Conservation (phyloP, 2,113 vertebrate species). For the Malurus alboscapulatus region DNA sequence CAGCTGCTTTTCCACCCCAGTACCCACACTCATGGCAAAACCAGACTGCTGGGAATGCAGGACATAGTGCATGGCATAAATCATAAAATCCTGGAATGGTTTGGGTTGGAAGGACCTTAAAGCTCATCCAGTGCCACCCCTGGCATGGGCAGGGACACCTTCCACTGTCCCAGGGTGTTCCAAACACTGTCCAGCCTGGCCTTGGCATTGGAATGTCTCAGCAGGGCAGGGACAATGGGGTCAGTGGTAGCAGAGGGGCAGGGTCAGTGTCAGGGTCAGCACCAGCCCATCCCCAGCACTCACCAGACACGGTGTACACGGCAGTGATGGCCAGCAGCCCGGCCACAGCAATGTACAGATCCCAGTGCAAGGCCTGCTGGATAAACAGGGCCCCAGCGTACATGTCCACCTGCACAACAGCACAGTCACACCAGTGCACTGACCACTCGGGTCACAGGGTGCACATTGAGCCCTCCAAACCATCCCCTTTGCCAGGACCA, state of each 20-base stretch:
- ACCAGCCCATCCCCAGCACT: not conserved
- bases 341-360: slow-evolving; percentile 87
- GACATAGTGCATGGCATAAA: not conserved
- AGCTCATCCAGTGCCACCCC: not conserved
- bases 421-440: fast-evolving
- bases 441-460: not conserved
- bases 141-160: not conserved
- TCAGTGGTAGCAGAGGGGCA: too few species aligned
- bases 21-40: not conserved
- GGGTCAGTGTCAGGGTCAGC: not conserved
- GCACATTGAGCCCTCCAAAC: fast-evolving
- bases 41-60: not conserved
- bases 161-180: fast-evolving
- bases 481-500: not conserved
- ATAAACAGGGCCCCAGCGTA: slow-evolving; percentile 96
- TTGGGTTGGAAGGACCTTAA: not conserved
- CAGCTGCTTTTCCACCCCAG: fast-evolving
- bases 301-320: slow-evolving; percentile 91
- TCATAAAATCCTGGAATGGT: fast-evolving
- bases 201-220: not conserved
- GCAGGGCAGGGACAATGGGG: not conserved
- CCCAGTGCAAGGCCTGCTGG: slow-evolving; percentile 89
- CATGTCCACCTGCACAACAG: slow-evolving; percentile 87
- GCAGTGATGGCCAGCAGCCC: slow-evolving; percentile 83
- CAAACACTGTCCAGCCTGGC: not conserved